Evolutionary conservation across 2,797 vertebrate species (phyloP), one percentile per base, ranked within the genome.

Genomic region (Notamacropus eugenii): DNA sequence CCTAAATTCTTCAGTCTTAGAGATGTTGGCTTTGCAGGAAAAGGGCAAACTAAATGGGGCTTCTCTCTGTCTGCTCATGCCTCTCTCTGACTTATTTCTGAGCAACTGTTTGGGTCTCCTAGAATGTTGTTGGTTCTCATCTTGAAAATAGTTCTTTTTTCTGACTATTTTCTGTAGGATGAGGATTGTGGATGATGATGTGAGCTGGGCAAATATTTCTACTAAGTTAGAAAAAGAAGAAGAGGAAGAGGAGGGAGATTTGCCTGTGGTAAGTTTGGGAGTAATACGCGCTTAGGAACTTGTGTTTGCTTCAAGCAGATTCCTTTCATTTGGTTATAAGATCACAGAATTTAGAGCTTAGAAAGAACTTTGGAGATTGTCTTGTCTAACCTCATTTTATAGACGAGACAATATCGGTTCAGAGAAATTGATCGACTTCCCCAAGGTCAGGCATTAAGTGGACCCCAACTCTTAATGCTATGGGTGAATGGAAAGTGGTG

Each of bases 141-240:
- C 58, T 31, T 57, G 95, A 40, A 95, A 95, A 90, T 62, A 92
- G 6, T 96, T 62, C 90, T 90, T 54, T 28, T 91, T 92, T 96
- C 92, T 96, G 54, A 93, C 94, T 28, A 40, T 90, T 93, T 11
- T 28, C 93, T 97, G 34, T 97, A 99, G 99, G 93, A 99, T 99
- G 97, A 99, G 99, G 93, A 99, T 99, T 96, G 99, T 99, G 52
- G 99, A 99, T 96, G 99, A 99, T 97, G 98, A 99, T 94, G 98
- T 99, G 92, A 99, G 99, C 95, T 99, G 99, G 99, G 99, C 98
- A 94, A 99, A 99, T 92, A 98, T 98, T 94, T 98, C 98, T 95
- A 55, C 91, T 56, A 98, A 99, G 74, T 90, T 97, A 1, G 99
- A 99, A 50, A 99, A 99, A 87, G 98, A 97, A 9, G 98, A 98